These are phyloP conservation scores for Spodoptera frugiperda DNA, from an alignment of 1,140 invertebrate species.

Conservation along the genomic window DNA sequence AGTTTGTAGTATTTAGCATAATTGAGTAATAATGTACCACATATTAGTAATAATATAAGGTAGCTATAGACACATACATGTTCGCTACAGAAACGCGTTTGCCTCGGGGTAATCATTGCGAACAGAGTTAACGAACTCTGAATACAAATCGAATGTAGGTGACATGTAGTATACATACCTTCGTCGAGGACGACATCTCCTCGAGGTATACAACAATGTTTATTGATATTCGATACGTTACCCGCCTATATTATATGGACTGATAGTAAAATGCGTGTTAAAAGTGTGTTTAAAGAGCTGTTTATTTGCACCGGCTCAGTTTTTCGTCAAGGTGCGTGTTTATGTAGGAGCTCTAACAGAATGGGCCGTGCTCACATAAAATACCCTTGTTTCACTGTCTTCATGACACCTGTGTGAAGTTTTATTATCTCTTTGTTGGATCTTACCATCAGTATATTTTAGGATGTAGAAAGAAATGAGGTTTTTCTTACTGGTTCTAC, in stretches of 20 bases:
- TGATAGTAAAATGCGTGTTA: conserved; percentile 30
- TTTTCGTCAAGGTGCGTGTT: conserved; percentile 12
- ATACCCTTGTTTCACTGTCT: conserved; percentile 21
- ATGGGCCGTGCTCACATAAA: neutral
- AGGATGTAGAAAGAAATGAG: neutral
- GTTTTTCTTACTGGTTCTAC: neutral
- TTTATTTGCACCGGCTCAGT: conserved; percentile 18
- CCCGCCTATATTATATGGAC: conserved; percentile 12
- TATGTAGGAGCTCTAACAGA: neutral
- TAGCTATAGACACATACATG: conserved; percentile 16
- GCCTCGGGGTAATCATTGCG: conserved; percentile 63
- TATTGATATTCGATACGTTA: conserved; percentile 35
- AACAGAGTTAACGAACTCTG: conserved; percentile 68
- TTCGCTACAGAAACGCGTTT: conserved; percentile 40
- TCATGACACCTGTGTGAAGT: conserved; percentile 21
- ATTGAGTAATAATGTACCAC: conserved; percentile 45
- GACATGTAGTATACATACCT: conserved; percentile 40
- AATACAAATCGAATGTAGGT: conserved; percentile 69
- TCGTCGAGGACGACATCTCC: conserved; percentile 17
- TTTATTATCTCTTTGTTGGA: conserved; percentile 23
- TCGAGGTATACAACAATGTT: conserved; percentile 28
- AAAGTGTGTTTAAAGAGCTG: conserved; percentile 10
- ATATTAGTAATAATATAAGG: conserved; percentile 34
- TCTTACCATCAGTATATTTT: neutral
- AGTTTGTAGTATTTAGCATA: conserved; percentile 37